Evolutionary conservation across 2,113 vertebrate genomes (phyloP), one percentile per base, ranked within the genome.

Genomic region (Enhydra lutris): DNA sequence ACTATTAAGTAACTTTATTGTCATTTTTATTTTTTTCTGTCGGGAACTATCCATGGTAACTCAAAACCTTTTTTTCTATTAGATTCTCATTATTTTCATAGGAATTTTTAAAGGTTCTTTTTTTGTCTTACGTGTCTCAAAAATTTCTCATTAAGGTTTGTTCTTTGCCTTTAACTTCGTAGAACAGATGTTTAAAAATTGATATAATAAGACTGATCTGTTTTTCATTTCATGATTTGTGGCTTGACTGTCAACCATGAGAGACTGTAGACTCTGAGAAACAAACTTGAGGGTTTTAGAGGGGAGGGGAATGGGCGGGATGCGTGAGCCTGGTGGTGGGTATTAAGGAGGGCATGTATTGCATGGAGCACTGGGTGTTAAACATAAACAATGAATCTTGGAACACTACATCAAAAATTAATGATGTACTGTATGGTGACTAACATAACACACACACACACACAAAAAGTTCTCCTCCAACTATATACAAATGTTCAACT

Each of bases 131-230:
- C 24, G 11, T 81, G 23, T 71, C 39, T 91, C 26, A 55, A 80
- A 36, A 79, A 76, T 55, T 89, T 92, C 61, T 69, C 8, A 88
- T 29, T 90, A 90, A 8, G 2, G 17, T 67, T 88, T 79, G 8
- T 36, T 85, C 74, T 65, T 52, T 79, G 52, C 1, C 34, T 87
- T 88, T 95, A 92, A 80, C 39, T 85, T 89, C 88, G 9, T 47
- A 90, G 7, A 97, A 95, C 4, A 91, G 45, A 4, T 71, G 23
- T 88, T 94, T 79, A 57, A 50, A 95, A 90, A 92, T 7, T n/a
- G 50, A 76, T 84, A 67, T 24, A 76, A 3, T 52, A 85, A 76
- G 18, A 85, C 23, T 47, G 29, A 31, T 52, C 29, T n/a, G 52
- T 42, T 92, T 88, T 92, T 90, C 20, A 82, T 17, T 78, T 69